Percentiles rank a stretch among this genome's conserved stretches.
phyloP scores from a whole-genome alignment of 2,797 vertebrate genomes.

The Rhabdomys pumilio region DNA sequence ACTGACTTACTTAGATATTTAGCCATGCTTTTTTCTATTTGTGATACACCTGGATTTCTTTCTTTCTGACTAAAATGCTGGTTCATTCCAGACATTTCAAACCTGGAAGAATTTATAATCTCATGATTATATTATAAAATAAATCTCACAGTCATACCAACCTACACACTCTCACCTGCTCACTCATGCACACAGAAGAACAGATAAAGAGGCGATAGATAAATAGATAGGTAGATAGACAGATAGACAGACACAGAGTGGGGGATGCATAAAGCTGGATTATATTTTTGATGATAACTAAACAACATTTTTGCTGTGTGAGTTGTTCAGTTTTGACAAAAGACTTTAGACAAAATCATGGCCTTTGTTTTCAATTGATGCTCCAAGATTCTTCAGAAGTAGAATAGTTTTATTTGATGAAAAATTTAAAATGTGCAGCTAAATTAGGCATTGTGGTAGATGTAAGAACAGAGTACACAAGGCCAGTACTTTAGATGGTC shows the following conservation, averaged over 20 bases:
- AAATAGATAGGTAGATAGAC: background rate
- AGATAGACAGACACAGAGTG: background rate
- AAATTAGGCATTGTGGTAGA: background rate
- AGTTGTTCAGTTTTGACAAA: slow-evolving; percentile 45
- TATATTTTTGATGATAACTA: background rate
- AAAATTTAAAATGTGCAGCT: background rate
- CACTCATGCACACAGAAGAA: background rate
- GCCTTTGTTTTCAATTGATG: background rate
- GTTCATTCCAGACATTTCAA: slow-evolving; percentile 43
- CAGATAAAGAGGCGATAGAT: background rate
- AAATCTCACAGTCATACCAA: background rate
- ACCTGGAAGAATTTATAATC: slow-evolving; percentile 44
- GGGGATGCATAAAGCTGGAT: background rate
- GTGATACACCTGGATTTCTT: slow-evolving; percentile 2
- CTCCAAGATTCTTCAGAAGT: background rate
- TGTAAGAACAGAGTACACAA: background rate
- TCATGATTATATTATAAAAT: slow-evolving; percentile 55
- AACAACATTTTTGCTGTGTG: background rate
- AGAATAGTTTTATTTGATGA: slow-evolving; percentile 23
- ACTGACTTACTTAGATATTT: slow-evolving; percentile 29
- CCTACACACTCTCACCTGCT: background rate
- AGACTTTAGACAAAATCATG: slow-evolving; percentile 52
- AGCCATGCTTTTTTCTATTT: slow-evolving; percentile 20
- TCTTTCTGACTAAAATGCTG: slow-evolving; percentile 30
- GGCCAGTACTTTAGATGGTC: background rate